Evolutionary conservation across 2,113 vertebrate genomes (phyloP).

Genomic region (Stigmatopora argus): DNA sequence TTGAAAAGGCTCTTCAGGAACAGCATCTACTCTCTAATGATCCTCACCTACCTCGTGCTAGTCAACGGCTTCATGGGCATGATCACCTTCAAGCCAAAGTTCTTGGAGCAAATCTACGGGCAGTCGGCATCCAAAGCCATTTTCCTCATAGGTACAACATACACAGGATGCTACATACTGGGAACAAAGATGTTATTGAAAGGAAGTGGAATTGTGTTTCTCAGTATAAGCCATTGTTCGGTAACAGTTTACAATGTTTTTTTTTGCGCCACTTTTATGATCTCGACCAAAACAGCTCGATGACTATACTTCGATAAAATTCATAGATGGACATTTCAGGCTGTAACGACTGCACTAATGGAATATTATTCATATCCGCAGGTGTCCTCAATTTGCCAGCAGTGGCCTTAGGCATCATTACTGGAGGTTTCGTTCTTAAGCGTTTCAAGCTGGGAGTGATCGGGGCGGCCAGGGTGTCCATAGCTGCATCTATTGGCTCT

Average conservation of each 20-base stretch:
- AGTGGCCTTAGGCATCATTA: conserved; percentile 87
- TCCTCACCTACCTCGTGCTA: conserved; percentile 77
- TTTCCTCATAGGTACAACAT: conserved; percentile 83
- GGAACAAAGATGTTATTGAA: conserved; percentile 57
- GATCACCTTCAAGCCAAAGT: conserved; percentile 95
- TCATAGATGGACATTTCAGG: too few species aligned
- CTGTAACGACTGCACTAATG: background rate
- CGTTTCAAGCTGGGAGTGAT: conserved; percentile 75
- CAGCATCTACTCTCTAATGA: conserved; percentile 75
- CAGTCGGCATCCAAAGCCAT: conserved; percentile 85
- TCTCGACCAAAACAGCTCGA: too few species aligned
- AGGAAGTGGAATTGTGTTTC: conserved; percentile 46
- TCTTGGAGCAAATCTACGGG: conserved; percentile 86
- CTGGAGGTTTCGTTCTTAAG: conserved; percentile 85
- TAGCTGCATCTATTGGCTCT: conserved; percentile 66
- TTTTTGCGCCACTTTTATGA: background rate
- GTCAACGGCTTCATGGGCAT: conserved; percentile 90
- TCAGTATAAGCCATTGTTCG: conserved; percentile 21
- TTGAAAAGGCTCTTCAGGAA: conserved; percentile 81
- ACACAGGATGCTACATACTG: background rate
- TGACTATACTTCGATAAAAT: too few species aligned
- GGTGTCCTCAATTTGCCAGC: conserved; percentile 88
- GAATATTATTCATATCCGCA: conserved; percentile 33
- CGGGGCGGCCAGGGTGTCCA: conserved; percentile 76
- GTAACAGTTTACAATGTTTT: background rate